Conservation (phyloP, 2,797 vertebrate species). For the Silurus aristotelis region DNA sequence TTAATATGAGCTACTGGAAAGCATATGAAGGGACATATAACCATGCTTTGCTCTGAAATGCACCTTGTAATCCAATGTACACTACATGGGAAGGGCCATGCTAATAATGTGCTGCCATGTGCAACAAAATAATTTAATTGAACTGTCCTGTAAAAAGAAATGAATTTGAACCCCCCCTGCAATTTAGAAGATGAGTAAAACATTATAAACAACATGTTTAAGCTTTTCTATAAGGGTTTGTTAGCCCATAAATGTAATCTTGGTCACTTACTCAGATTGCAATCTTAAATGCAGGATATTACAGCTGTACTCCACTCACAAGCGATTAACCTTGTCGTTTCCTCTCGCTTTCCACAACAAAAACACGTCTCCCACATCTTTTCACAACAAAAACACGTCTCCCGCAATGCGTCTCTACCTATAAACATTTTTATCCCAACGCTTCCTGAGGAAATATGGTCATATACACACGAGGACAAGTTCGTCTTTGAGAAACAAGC, state of each 20-base stretch:
- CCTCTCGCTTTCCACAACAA: constrained; percentile 29
- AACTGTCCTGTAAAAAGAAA: background rate
- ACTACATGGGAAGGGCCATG: background rate
- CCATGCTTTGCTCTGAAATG: background rate
- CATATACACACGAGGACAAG: constrained; percentile 46
- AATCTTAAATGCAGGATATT: background rate
- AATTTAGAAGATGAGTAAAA: background rate
- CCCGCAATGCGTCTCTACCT: constrained; percentile 34
- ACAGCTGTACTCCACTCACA: constrained; percentile 9
- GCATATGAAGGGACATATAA: background rate
- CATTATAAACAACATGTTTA: background rate
- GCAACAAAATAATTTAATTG: background rate
- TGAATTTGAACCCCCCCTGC: background rate
- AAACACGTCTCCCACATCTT: constrained; percentile 34
- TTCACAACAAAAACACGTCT: constrained; percentile 41
- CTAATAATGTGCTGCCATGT: background rate
- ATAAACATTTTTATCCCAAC: constrained; percentile 41
- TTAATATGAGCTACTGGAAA: background rate
- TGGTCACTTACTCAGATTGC: background rate
- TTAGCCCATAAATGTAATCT: background rate
- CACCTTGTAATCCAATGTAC: background rate
- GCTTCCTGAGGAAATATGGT: constrained; percentile 41
- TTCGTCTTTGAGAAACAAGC: constrained; percentile 45
- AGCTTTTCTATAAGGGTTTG: background rate
- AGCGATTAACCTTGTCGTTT: constrained; percentile 31